phyloP scores from a whole-genome alignment of 2,888 invertebrate species.

The Sclerodermus sp. region DNA sequence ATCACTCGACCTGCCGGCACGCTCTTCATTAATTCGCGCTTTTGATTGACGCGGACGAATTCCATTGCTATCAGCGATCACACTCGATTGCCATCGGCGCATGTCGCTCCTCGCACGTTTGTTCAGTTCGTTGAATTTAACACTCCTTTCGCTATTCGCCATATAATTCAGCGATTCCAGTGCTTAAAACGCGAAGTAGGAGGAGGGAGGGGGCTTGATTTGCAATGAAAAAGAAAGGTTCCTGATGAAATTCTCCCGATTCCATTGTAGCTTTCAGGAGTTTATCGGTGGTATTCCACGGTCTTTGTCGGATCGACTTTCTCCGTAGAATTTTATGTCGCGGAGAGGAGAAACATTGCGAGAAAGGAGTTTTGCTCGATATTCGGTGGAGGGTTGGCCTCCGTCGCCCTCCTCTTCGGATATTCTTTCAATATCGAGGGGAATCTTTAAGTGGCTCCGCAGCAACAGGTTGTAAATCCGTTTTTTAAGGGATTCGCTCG shows the following conservation, averaged over 20 bases:
- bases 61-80: background rate
- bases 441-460: constrained; percentile 57
- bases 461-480: constrained; percentile 59
- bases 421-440: constrained; percentile 59
- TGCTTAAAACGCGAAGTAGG: too few species aligned
- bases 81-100: background rate
- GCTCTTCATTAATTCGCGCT: constrained; percentile 9
- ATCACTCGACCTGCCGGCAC: constrained; percentile 18
- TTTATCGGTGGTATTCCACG: too few species aligned
- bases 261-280: too few species aligned
- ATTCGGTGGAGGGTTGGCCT: constrained; percentile 17
- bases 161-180: too few species aligned
- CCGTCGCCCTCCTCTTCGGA: constrained; percentile 47
- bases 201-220: too few species aligned
- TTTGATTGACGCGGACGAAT: background rate
- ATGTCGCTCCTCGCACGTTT: too few species aligned
- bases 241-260: too few species aligned
- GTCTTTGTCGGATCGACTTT: too few species aligned
- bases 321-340: too few species aligned
- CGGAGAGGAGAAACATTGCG: background rate
- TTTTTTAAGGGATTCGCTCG: constrained; percentile 49
- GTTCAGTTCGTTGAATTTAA: too few species aligned
- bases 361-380: constrained; percentile 4
- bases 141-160: too few species aligned
- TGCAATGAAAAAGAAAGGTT: too few species aligned